Base-by-base conservation (phyloP, 2,888 invertebrate species). In the Schizotus pectinicornis region DNA sequence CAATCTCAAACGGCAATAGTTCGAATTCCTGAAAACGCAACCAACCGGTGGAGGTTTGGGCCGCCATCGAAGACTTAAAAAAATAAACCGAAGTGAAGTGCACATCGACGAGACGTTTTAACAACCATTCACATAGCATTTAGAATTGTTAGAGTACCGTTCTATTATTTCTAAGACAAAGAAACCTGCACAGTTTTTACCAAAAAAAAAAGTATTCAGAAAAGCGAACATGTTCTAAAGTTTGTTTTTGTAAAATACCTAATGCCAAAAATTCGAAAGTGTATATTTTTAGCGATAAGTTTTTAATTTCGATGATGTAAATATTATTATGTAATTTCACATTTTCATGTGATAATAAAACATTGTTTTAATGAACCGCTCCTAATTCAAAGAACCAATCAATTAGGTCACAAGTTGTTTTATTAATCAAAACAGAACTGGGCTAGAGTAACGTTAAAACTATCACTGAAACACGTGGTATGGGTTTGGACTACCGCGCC, bases 291-390 rank as follows among this genome's bases (percentile, higher is more conserved):
- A 61, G 59, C 43, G 51, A 59, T 61, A 63, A 62, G 55, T 59
- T 62, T 62, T 59, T 47, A 48, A 49, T 69, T 65, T 63, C 49
- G 56, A 57, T 60, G 50, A 63, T 67, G 67, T 67, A 67, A 53
- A 69, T 67, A 69, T 59, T 61, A 59, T 70, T 41, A 47, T 47
- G 64, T 71, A 68, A 68, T 67, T 72, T 69, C 71, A 71, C 71
- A 68, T 71, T 58, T 62, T 49, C 61, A 67, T 67, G 70, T 72
- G 71, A 71, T 70, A 69, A 67, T 66, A 68, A 70, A 70, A 35
- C 50, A 65, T 65, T 65, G 64, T 65, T 65, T 63, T 54, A 61
- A 63, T 9, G 7, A 3, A 22, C 22, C 22, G 22, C 5, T 22
- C 5, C 22, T 22, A 22, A 22, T 22, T 22, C 5, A 22, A 22